Evolutionary conservation across 2,113 vertebrate species (phyloP).

Genomic region (Heterotis niloticus): DNA sequence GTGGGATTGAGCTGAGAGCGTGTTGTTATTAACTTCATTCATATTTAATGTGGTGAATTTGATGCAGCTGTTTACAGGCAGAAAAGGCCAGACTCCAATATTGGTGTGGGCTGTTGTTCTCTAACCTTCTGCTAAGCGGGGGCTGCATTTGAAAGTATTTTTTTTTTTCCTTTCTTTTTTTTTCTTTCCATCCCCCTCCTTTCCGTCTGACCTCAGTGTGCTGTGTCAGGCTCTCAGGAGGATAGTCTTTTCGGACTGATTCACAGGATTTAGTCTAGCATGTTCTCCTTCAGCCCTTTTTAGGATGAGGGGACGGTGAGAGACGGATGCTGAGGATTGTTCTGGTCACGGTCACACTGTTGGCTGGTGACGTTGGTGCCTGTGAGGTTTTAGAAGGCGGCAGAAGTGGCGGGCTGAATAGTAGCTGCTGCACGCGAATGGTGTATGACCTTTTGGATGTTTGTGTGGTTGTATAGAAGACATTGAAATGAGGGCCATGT

Average conservation of each 20-base stretch:
- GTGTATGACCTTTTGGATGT: neutral
- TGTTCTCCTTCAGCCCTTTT: conserved; percentile 23
- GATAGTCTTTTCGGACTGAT: conserved; percentile 30
- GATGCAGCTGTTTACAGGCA: too few species aligned
- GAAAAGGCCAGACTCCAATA: too few species aligned
- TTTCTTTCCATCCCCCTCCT: neutral
- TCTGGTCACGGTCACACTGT: neutral
- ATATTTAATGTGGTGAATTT: too few species aligned
- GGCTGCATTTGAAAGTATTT: too few species aligned
- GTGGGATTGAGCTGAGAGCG: too few species aligned
- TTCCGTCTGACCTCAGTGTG: conserved; percentile 3
- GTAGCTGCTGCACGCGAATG: neutral
- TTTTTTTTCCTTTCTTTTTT: too few species aligned
- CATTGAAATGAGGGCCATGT: neutral
- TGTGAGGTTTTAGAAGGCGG: too few species aligned
- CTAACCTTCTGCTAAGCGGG: neutral
- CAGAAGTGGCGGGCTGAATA: neutral
- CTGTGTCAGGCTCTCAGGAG: conserved; percentile 22
- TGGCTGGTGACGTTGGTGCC: neutral
- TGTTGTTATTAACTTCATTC: too few species aligned
- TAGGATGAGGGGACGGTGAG: neutral
- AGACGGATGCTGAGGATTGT: neutral
- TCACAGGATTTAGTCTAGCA: conserved; percentile 31
- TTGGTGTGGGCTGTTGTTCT: too few species aligned
- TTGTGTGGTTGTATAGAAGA: neutral